Conservation (phyloP, 2,888 invertebrate genomes). For the Pycnomerus fuliginosus region DNA sequence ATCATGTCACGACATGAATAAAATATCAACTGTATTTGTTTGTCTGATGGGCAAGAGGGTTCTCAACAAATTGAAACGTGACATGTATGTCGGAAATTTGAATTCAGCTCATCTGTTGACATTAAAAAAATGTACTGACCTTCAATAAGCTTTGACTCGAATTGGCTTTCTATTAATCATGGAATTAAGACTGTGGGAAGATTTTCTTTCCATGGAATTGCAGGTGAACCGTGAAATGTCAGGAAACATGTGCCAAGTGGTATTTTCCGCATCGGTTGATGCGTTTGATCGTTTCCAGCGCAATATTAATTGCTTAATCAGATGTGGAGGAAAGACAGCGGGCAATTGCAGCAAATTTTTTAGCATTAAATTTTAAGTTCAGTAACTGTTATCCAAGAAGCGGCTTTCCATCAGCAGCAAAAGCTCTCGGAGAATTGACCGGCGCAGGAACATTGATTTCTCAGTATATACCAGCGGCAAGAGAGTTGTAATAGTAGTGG, state of each 20-base stretch:
- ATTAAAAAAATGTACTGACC: too few relatives aligned
- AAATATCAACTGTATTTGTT: too few relatives aligned
- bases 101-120: too few relatives aligned
- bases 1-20: too few relatives aligned
- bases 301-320: constrained; percentile 14
- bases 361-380: too few relatives aligned
- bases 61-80: too few relatives aligned
- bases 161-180: constrained; percentile 8
- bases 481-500: constrained; percentile 20
- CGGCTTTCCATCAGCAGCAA: constrained; percentile 10
- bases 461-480: constrained; percentile 28
- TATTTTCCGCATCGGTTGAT: constrained; percentile 8
- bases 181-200: constrained; percentile 1
- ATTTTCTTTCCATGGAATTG: constrained; percentile 4
- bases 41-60: too few relatives aligned
- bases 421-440: constrained; percentile 32
- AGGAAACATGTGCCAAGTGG: constrained; percentile 3
- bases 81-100: too few relatives aligned
- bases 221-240: constrained; percentile 9
- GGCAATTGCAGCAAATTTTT: too few relatives aligned
- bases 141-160: neutral
- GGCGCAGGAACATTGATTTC: constrained; percentile 47
- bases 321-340: too few relatives aligned
- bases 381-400: too few relatives aligned
- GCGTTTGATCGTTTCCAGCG: constrained; percentile 10